Percentiles rank a stretch among this genome's conserved stretches.
Evolutionary conservation across 1,140 invertebrate species (phyloP).

Genomic region (Euura saliciscinereae): DNA sequence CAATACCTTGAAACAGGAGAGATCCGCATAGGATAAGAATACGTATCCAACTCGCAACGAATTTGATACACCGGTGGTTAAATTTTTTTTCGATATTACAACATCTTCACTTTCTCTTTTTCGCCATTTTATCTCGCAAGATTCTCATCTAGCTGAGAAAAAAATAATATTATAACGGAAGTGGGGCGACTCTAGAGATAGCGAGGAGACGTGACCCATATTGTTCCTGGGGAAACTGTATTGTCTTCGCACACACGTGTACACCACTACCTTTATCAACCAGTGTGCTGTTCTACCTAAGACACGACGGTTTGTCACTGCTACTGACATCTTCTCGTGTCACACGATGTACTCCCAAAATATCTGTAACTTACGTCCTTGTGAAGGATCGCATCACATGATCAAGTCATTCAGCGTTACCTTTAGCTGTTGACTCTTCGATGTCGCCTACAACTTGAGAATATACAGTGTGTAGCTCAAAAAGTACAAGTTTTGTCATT

Average conservation of each 20-base stretch:
- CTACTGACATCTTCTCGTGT: not conserved
- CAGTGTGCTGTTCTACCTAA: not conserved
- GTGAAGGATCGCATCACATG: not conserved
- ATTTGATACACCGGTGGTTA: too few species aligned
- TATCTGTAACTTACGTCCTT: not conserved
- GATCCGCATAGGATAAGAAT: not conserved
- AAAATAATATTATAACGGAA: not conserved
- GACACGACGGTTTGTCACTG: not conserved
- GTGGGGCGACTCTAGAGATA: not conserved
- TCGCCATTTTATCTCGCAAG: too few species aligned
- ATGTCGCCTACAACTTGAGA: not conserved
- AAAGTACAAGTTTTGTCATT: too few species aligned
- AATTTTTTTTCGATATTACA: too few species aligned
- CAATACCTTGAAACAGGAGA: not conserved
- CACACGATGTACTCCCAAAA: not conserved
- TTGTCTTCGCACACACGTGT: conserved; percentile 5
- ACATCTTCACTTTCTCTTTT: too few species aligned
- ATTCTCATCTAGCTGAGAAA: not conserved
- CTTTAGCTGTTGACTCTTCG: not conserved
- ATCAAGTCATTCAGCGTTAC: not conserved
- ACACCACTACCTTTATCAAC: not conserved
- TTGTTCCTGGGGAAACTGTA: not conserved
- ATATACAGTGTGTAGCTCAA: too few species aligned
- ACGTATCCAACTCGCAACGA: not conserved
- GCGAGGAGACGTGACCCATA: conserved; percentile 6